These are phyloP conservation scores for Maniola jurtina DNA, from an alignment of 1,140 invertebrate species.

Conservation along the genomic window DNA sequence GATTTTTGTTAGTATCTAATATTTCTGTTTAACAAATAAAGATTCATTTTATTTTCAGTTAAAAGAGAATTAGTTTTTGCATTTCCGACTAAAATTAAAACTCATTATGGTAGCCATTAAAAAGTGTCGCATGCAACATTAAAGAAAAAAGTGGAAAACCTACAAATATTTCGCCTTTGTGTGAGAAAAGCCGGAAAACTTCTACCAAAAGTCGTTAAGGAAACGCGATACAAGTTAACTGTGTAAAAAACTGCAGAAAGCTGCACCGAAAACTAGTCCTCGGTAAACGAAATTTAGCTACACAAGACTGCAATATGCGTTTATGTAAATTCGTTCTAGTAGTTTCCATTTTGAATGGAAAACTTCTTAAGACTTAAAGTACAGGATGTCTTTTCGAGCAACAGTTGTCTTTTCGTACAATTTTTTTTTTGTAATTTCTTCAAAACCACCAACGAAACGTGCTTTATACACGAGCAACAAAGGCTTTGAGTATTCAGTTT, in stretches of 20 bases:
- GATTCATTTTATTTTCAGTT: too few relatives aligned
- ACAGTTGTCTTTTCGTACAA: background rate
- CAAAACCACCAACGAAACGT: background rate
- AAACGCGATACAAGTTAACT: conserved; percentile 27
- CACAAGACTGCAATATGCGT: conserved; percentile 15
- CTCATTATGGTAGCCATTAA: conserved; percentile 2
- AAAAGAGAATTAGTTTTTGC: too few relatives aligned
- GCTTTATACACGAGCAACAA: too few relatives aligned
- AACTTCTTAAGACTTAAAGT: background rate
- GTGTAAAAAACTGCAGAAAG: conserved; percentile 28
- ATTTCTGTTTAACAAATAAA: too few relatives aligned
- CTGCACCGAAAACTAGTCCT: background rate
- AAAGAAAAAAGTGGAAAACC: conserved; percentile 1
- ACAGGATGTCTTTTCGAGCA: background rate
- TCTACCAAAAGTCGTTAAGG: conserved; percentile 23
- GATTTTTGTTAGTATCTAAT: too few relatives aligned
- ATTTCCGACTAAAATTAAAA: background rate
- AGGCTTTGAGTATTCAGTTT: too few relatives aligned
- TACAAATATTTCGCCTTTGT: conserved; percentile 17
- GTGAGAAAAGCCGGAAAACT: conserved; percentile 17
- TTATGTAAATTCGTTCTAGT: conserved; percentile 6
- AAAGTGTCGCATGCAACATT: background rate
- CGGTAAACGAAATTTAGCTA: background rate
- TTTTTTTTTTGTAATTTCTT: background rate
- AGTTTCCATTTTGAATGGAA: conserved; percentile 5